Base-by-base conservation (phyloP, 2,797 vertebrate genomes). In the Ctenopoma kingsleyae region DNA sequence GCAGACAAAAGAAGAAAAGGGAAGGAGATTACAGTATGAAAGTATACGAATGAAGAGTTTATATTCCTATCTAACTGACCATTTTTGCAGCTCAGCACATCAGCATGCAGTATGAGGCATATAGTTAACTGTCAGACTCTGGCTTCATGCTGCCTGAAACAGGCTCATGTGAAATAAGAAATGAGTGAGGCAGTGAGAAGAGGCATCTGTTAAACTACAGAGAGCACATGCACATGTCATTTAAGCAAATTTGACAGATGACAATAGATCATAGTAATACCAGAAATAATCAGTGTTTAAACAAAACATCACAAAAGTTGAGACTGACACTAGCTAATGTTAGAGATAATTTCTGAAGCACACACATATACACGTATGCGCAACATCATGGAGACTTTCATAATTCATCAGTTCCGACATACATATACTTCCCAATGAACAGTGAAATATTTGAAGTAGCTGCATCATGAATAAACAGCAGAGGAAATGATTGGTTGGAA, bases 61-160 rank as follows among this genome's bases (percentile, higher is more conserved):
- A 79, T 53, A 53, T 40, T 56, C 13, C 32, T 78, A 89, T 92
- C 84, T 74, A 76, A 79, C 20, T 83, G 86, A 81, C 86, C 84
- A 86, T 87, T 88, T 83, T 56, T 54, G 57, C 30, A 62, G 75
- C 77, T 88, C 67, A 73, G 68, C 30, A 73, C 56, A 61, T 81
- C 78, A 72, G 71, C 57, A 62, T 55, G 61, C 59, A 62, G 68
- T 30, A 32, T 65, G 53, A 79, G 61, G 71, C 20, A 10, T 13
- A 13, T 51, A 38, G 59, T 78, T 80, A 83, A 74, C 86, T 80
- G 78, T 76, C 43, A 58, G 53, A 48, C 49, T 65, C 32, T 35
- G 51, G 48, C 20, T 76, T 78, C 49, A 49, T 43, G 47, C 64
- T 63, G 49, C 68, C 69, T 50, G 38, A 52, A 78, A 76, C 22